Percentiles rank a stretch among this genome's conserved stretches.
Evolutionary conservation across 1,140 invertebrate genomes (phyloP).

Genomic region (Coelopa frigida): DNA sequence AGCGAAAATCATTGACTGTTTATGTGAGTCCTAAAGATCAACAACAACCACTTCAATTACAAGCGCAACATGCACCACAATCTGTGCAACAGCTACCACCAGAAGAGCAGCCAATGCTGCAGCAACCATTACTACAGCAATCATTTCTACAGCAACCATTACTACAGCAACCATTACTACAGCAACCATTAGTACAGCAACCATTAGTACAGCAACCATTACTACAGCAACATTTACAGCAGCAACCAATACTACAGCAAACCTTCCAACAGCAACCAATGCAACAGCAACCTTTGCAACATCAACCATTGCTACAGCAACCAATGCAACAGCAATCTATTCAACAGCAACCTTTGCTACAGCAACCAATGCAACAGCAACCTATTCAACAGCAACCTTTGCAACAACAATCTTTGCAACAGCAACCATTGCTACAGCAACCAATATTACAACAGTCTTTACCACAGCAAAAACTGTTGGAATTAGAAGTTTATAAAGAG

Average conservation of each 20-base stretch:
- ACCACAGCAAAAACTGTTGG: too few relatives aligned
- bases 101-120: slow-evolving; percentile 15
- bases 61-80: slow-evolving; percentile 10
- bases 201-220: slow-evolving; percentile 14
- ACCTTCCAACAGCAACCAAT: slow-evolving; percentile 13
- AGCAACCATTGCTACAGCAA: slow-evolving; percentile 14
- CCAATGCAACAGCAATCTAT: slow-evolving; percentile 15
- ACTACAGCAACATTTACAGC: slow-evolving; percentile 4
- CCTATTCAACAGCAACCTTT: too few relatives aligned
- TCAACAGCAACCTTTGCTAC: background rate
- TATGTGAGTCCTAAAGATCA: slow-evolving; percentile 44
- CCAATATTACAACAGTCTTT: background rate
- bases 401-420: too few relatives aligned
- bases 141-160: slow-evolving; percentile 3
- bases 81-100: slow-evolving; percentile 17
- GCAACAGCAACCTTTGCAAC: slow-evolving; percentile 6
- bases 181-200: background rate
- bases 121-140: slow-evolving; percentile 7
- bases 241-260: slow-evolving; percentile 6
- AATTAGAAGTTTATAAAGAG: too few relatives aligned
- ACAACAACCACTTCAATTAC: slow-evolving; percentile 23
- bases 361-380: background rate
- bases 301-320: slow-evolving; percentile 9
- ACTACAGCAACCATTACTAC: background rate
- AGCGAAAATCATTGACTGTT: slow-evolving; percentile 43